Evolutionary conservation across 2,113 vertebrate genomes (phyloP).

Genomic region (Elephantulus edwardii): DNA sequence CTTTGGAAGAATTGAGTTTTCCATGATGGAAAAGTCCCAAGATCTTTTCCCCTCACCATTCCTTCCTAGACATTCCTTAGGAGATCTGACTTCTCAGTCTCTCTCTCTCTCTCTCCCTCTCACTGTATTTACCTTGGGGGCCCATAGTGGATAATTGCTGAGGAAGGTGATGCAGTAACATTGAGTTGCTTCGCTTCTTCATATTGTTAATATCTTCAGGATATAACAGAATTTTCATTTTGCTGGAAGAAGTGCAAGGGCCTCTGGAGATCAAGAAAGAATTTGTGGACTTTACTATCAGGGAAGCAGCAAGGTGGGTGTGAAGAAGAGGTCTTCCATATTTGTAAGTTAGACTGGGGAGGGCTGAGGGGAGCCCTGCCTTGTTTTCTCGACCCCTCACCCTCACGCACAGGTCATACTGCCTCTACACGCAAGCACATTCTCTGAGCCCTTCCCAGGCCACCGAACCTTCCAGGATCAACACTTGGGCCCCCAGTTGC

Average conservation of each 20-base stretch:
- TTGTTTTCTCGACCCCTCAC: not conserved
- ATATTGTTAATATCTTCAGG: constrained; percentile 81
- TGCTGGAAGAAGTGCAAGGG: constrained; percentile 92
- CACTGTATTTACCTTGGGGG: not conserved
- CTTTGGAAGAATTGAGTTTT: not conserved
- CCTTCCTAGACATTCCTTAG: not conserved
- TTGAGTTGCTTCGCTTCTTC: not conserved
- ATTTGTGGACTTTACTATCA: constrained; percentile 94
- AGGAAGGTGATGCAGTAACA: not conserved
- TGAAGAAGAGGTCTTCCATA: not conserved
- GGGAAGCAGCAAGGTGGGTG: constrained; percentile 92
- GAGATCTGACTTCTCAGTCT: not conserved
- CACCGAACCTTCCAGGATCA: not conserved
- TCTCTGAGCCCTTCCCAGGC: too few species aligned
- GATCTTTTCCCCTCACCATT: not conserved
- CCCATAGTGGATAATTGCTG: not conserved
- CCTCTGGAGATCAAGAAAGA: constrained; percentile 90
- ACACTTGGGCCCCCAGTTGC: too few species aligned
- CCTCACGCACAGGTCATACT: not conserved
- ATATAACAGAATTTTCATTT: constrained; percentile 89
- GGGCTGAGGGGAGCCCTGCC: not conserved
- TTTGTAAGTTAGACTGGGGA: not conserved
- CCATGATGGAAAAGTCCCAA: not conserved
- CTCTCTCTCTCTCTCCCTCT: too few species aligned
- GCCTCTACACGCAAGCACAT: not conserved